A percentile compares a stretch with the other conserved stretches of the same genome.
Evolutionary conservation across 1,140 invertebrate genomes (phyloP).

Genomic region (Drosophila ohnishii): DNA sequence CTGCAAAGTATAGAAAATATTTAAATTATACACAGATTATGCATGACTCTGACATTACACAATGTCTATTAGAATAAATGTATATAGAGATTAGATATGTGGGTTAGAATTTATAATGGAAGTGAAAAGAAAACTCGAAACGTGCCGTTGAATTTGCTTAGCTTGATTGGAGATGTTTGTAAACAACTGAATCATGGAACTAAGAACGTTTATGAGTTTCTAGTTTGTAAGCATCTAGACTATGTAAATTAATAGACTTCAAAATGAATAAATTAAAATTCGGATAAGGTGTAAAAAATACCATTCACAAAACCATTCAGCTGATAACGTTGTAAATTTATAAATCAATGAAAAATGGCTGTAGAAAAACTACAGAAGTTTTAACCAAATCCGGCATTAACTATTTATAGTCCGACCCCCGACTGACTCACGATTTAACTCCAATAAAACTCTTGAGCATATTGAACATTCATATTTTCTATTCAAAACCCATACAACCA

Average conservation of each 20-base stretch:
- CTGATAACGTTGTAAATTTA: conserved; percentile 1
- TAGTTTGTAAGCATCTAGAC: not conserved
- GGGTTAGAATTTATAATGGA: conserved; percentile 1
- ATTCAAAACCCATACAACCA: conserved; percentile 13
- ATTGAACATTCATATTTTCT: conserved; percentile 2
- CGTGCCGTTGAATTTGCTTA: not conserved
- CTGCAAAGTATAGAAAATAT: no score
- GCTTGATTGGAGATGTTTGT: conserved; percentile 4
- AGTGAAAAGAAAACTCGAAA: not conserved
- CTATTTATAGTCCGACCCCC: conserved; percentile 11
- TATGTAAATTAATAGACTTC: not conserved
- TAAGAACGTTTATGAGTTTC: not conserved
- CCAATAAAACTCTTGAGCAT: conserved; percentile 10
- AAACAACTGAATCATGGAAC: conserved; percentile 1
- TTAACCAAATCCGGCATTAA: not conserved
- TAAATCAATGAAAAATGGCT: not conserved
- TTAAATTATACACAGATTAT: conserved; percentile 2
- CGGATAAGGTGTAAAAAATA: conserved; percentile 1
- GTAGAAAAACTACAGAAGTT: not conserved
- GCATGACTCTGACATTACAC: not conserved
- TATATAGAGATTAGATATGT: not conserved
- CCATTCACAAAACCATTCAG: conserved; percentile 3
- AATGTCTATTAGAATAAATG: not conserved
- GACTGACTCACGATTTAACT: conserved; percentile 18
- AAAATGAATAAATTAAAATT: not conserved